Evolutionary conservation across 2,113 vertebrate species (phyloP), one percentile per base, ranked within the genome.

Genomic region (Gymnorhina tibicen): DNA sequence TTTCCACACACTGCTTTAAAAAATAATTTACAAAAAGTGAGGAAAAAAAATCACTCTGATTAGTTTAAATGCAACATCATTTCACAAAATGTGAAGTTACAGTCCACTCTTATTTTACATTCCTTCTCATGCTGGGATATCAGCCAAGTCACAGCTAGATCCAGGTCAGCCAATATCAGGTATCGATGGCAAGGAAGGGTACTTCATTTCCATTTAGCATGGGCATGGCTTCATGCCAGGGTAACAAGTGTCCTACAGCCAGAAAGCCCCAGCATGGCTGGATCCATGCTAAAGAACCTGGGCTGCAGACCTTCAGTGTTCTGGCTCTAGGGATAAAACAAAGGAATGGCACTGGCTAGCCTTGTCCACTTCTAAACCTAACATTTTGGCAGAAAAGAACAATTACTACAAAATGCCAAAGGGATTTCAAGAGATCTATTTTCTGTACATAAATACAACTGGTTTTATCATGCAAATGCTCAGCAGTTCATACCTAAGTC

Each of bases 131-230:
- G 26, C 7, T 28, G 9, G 20, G 32, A 1, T 69, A 41, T 18
- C 24, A 37, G 22, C 59, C 16, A 33, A 63, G 8, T 13, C 64
- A 60, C 37, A 73, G 8, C 16, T 58, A 3, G 0, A 41, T 9
- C 49, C 28, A 49, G 2, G 24, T 50, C 23, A 20, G 21, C 4
- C 19, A 73, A 0, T 13, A 44, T 26, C 19, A 22, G 21, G n/a
- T 9, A 33, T 1, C 6, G 21, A 41, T 28, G 30, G 47, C 0
- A 1, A 70, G 14, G 41, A 86, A 41, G 5, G 3, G 6, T 4
- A 21, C 19, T 72, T 11, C 0, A 0, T 33, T 30, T 9, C 42
- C n/a, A n/a, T 60, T 67, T 28, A 19, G 7, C 33, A n/a, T 1
- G 11, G 28, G 3, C 14, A 12, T 8, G 35, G 42, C 16, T 60